A percentile compares a stretch with the other conserved stretches of the same genome.
These are phyloP conservation scores for Cotesia chilonis DNA, from an alignment of 1,140 invertebrate genomes.

Conservation along the genomic window DNA sequence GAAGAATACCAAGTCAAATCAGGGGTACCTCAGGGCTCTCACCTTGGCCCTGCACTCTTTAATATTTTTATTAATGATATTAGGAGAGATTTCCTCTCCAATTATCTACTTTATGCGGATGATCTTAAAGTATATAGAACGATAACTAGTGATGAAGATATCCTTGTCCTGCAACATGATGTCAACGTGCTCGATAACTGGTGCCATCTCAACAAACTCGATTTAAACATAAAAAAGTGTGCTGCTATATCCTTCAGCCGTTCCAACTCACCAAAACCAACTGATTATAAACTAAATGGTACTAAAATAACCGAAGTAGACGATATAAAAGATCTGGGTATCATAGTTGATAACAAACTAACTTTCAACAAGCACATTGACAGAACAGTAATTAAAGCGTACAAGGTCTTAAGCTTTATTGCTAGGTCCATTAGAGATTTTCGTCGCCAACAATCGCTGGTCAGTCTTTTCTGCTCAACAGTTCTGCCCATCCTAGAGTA, in stretches of 20 bases:
- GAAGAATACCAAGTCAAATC: background rate
- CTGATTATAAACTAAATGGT: background rate
- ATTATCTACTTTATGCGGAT: background rate
- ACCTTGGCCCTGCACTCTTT: background rate
- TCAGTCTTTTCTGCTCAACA: too few species aligned
- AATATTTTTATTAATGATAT: background rate
- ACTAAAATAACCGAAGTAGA: background rate
- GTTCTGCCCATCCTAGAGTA: too few species aligned
- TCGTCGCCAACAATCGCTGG: too few species aligned
- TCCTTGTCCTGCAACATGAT: background rate
- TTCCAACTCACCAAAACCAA: background rate
- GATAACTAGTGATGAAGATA: background rate
- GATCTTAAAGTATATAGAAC: background rate
- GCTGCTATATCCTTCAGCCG: background rate
- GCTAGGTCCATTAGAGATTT: too few species aligned
- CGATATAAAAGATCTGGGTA: background rate
- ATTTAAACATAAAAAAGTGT: background rate
- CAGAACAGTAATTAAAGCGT: background rate
- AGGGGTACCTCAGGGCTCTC: background rate
- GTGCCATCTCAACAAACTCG: background rate
- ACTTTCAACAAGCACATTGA: conserved; percentile 15
- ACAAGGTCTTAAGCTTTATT: too few species aligned
- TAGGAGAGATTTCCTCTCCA: background rate
- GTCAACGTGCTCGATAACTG: background rate
- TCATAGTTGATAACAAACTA: background rate